These are phyloP conservation scores for Tetragonula carbonaria DNA, from an alignment of 2,888 invertebrate species.

Conservation along the genomic window DNA sequence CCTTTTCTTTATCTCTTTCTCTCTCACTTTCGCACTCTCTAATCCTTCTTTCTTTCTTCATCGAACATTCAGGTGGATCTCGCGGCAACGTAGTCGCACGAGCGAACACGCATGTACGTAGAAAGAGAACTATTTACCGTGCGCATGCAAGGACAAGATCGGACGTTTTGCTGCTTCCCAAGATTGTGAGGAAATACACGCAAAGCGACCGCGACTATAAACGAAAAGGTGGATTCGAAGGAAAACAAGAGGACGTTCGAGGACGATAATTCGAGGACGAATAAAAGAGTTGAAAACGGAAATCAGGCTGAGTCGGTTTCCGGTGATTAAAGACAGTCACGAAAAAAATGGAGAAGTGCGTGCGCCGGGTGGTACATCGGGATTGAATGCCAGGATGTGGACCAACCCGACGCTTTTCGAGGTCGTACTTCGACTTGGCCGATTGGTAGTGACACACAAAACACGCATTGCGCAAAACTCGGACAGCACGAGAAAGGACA, in stretches of 20 bases:
- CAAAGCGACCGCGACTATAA: constrained; percentile 19
- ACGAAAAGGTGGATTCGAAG: neutral
- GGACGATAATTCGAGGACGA: neutral
- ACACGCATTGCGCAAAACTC: constrained; percentile 64
- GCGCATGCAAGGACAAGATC: constrained; percentile 59
- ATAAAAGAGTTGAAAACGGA: neutral
- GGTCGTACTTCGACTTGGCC: constrained; percentile 36
- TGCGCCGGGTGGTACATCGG: constrained; percentile 29
- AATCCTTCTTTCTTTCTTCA: constrained; percentile 13
- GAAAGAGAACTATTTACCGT: constrained; percentile 50
- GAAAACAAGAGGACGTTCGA: neutral
- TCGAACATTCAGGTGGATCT: constrained; percentile 16
- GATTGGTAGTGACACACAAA: constrained; percentile 55
- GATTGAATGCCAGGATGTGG: constrained; percentile 7
- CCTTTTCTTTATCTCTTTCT: neutral
- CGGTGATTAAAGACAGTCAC: constrained; percentile 3
- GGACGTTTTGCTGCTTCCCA: constrained; percentile 34
- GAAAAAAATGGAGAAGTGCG: constrained; percentile 7
- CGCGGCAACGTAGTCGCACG: constrained; percentile 8
- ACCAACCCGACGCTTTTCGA: constrained; percentile 37
- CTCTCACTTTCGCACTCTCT: constrained; percentile 20
- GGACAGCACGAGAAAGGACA: constrained; percentile 59
- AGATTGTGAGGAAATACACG: constrained; percentile 12
- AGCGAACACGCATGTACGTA: constrained; percentile 19
- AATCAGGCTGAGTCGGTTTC: neutral